Evolutionary conservation across 2,797 vertebrate genomes (phyloP).

Genomic region (Danio kyathit): DNA sequence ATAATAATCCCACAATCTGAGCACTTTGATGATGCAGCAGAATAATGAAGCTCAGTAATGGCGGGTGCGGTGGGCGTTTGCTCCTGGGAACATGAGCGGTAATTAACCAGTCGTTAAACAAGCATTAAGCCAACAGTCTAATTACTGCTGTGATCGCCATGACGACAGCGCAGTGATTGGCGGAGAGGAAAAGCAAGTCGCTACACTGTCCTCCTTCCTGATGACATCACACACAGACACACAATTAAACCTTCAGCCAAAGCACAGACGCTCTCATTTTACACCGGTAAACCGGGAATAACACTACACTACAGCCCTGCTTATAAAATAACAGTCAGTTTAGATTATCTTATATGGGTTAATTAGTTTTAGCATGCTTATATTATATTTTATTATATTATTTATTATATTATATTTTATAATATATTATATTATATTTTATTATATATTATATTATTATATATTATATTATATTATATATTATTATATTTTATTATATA

Average conservation of each 20-base stretch:
- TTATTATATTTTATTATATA: no score
- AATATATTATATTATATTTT: no score
- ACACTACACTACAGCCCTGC: background rate
- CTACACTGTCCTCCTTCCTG: slow-evolving; percentile 48
- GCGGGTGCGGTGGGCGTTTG: background rate
- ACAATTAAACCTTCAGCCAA: slow-evolving; percentile 10
- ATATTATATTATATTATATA: no score
- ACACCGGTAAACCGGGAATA: background rate
- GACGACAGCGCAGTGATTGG: slow-evolving; percentile 59
- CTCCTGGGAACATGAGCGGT: slow-evolving; percentile 54
- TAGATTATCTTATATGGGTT: background rate
- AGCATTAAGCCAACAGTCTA: slow-evolving; percentile 48
- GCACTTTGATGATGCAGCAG: background rate
- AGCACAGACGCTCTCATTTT: background rate
- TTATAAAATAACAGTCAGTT: background rate
- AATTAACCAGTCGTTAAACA: slow-evolving; percentile 61
- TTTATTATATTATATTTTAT: no score
- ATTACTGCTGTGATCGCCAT: slow-evolving; percentile 63
- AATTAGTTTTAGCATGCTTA: background rate
- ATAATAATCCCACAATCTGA: background rate
- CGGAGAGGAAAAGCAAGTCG: slow-evolving; percentile 37
- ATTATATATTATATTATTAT: no score
- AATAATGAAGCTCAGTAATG: background rate
- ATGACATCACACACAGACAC: slow-evolving; percentile 29
- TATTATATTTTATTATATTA: no score